Base-by-base conservation (phyloP, 2,797 vertebrate species). In the Aselliscus stoliczkanus region DNA sequence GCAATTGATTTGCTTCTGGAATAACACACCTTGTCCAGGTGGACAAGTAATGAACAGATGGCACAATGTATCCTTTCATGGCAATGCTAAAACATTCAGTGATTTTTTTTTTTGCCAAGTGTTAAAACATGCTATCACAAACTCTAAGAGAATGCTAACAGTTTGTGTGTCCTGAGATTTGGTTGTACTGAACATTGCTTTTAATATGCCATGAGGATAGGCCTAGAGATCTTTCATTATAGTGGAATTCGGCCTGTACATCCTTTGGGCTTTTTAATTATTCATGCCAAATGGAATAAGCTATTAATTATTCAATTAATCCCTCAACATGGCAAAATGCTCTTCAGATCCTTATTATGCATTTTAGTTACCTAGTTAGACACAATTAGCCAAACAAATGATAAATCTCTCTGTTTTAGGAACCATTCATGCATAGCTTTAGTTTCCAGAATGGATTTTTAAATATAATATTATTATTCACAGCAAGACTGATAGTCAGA, bases 231-330 rank as follows among this genome's bases (percentile, higher is more conserved):
- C 44, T 80, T 95, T 85, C 5, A 1, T 44, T 91, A 50, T 77
- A 64, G 64, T 86, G 44, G 44, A 69, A 95, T 83, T 94, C 67
- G 54, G 87, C 56, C 76, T 82, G 72, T 13, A 82, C n/a, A 96
- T 96, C 72, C 86, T 88, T 94, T 83, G 77, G 77, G 93, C 64
- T 96, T 96, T 85, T 96, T 95, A 94, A 96, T 97, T 94, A 95
- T 95, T 97, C 60, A 93, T 86, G 60, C 73, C 77, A 95, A 95
- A 79, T 91, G 52, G 37, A 79, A 25, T 92, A 93, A 54, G 39
- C 89, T 95, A 93, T 97, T 94, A 96, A 97, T 94, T 97, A 96
- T 96, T 97, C 75, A 96, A 70, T 89, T 97, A 96, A 91, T 87
- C 75, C 50, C 60, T 88, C 50, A 91, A 34, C 86, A 81, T 86